phyloP scores from a whole-genome alignment of 2,113 vertebrate species.

The Alligator mississippiensis region DNA sequence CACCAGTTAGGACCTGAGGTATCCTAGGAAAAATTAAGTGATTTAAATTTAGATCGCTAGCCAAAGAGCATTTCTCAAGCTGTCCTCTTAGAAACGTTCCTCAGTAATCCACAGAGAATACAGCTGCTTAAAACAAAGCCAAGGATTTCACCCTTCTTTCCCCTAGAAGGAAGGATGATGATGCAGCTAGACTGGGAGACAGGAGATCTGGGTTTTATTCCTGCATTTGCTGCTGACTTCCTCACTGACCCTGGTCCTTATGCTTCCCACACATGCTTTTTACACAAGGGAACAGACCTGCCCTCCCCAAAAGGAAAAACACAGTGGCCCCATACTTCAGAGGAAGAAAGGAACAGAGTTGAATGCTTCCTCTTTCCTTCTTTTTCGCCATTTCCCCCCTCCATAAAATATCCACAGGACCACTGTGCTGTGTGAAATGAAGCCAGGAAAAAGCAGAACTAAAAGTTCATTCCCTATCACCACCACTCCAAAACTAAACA shows the following conservation, averaged over 20 bases:
- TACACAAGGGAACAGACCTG: not conserved
- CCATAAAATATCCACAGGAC: not conserved
- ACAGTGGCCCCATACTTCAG: not conserved
- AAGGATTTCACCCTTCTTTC: not conserved
- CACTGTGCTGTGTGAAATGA: not conserved
- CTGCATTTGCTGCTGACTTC: too few species aligned
- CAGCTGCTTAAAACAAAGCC: not conserved
- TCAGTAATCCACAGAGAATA: not conserved
- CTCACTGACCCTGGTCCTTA: not conserved
- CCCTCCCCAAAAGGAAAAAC: not conserved
- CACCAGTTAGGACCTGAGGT: slow-evolving; percentile 84
- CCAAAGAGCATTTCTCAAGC: not conserved
- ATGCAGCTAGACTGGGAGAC: not conserved
- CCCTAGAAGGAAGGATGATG: not conserved
- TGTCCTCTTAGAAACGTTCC: not conserved
- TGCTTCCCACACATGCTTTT: not conserved
- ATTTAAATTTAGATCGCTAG: not conserved
- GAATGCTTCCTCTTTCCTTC: not conserved
- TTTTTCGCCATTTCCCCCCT: not conserved
- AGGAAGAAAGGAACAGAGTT: not conserved
- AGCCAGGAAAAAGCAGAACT: not conserved
- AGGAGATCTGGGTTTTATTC: not conserved
- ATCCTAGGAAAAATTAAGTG: slow-evolving; percentile 70
- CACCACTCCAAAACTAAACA: not conserved
- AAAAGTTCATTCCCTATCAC: not conserved